Evolutionary conservation across 2,797 vertebrate species (phyloP), one percentile per base, ranked within the genome.

Genomic region (Iguana delicatissima): DNA sequence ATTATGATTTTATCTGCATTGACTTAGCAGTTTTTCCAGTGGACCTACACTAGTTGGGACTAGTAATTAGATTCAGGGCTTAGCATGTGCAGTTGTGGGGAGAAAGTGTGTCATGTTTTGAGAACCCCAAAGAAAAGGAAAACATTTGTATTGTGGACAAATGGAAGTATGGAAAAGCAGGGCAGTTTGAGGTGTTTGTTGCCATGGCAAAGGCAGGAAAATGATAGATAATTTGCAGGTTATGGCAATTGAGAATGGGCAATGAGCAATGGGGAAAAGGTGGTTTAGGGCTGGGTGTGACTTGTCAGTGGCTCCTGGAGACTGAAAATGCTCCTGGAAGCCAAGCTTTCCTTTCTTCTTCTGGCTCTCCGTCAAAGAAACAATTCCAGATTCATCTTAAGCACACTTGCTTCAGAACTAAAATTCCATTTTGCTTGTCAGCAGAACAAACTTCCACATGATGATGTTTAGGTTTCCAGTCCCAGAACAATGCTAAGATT

Each of bases 171-270:
- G 67, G 89, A 52, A 69, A 55, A 29, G 38, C 5, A n/a, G 76
- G 84, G 64, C 84, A 13, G 20, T 84, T 80, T 64, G 72, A 84
- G 72, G 73, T 50, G 81, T 69, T 57, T 77, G 85, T 86, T 86
- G 72, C 85, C 87, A 81, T 88, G 77, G 84, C 76, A 81, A 90
- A 80, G 89, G 52, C 55, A 81, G 59, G 84, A 67, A 38, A 55
- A 72, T 50, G 76, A 80, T 79, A 77, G 89, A 46, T 90, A 52
- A 84, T 85, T 50, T 59, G 64, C 84, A 86, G 84, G 89, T 69
- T 50, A 81, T 24, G 16, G 84, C 64, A 26, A 22, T 20, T 1
- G 10, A 8, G 7, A 52, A 79, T 2, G 57, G 73, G 14, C 1
- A 26, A 22, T 20, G 52, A 52, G 52, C 52, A 52, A 79, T 2